Conservation (phyloP, 2,797 vertebrate species). For the Chiroxiphia lanceolata region DNA sequence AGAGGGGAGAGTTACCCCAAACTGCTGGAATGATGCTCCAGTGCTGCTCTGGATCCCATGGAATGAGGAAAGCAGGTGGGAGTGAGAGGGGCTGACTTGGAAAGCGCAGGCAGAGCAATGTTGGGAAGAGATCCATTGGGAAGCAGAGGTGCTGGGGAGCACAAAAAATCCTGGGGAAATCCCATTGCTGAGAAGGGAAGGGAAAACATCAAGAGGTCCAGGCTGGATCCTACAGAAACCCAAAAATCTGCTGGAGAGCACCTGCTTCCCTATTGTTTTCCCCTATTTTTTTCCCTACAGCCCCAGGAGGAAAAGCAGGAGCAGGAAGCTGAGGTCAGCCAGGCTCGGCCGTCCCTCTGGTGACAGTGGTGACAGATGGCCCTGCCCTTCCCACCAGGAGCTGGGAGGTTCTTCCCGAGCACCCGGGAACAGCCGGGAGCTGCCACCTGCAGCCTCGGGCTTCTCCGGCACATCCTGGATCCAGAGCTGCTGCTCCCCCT, state of each 20-base stretch:
- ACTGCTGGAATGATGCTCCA: accelerated
- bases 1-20: not conserved
- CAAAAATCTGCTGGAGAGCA: not conserved
- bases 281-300: accelerated
- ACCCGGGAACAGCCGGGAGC: not conserved
- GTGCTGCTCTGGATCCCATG: accelerated
- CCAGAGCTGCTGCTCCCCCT: not conserved
- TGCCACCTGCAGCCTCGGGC: not conserved
- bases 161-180: not conserved
- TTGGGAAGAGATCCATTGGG: accelerated
- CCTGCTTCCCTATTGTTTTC: not conserved
- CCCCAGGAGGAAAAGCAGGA: not conserved
- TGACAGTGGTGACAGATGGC: not conserved
- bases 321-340: not conserved
- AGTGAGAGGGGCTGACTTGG: not conserved
- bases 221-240: not conserved
- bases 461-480: not conserved
- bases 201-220: not conserved
- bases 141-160: not conserved
- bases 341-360: not conserved
- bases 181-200: accelerated
- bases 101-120: accelerated
- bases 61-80: not conserved
- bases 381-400: not conserved
- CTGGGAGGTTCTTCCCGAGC: not conserved